A percentile compares a stretch with the other conserved stretches of the same genome.
phyloP scores from a whole-genome alignment of 1,140 invertebrate genomes.

The Diploscapter pachys region DNA sequence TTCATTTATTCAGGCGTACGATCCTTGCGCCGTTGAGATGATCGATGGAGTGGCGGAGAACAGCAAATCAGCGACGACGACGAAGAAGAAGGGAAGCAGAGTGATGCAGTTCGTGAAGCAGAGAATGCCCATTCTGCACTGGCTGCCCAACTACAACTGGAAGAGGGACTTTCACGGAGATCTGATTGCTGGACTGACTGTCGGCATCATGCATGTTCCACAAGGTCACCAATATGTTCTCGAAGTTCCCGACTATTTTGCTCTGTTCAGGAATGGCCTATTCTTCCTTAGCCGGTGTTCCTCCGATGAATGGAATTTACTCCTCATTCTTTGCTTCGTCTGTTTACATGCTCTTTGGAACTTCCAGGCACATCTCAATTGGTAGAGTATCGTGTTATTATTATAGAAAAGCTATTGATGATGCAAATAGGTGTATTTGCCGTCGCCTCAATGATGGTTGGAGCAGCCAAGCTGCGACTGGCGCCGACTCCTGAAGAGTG shows the following conservation, averaged over 20 bases:
- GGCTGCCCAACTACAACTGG: conserved; percentile 45
- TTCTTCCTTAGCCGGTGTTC: conserved; percentile 57
- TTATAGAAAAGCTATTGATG: not conserved
- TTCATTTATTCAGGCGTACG: no score
- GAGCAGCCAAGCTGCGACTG: conserved; percentile 33
- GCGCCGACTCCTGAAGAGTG: conserved; percentile 3
- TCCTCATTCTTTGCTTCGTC: conserved; percentile 60
- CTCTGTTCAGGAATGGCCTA: conserved; percentile 55
- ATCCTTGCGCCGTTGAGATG: no score
- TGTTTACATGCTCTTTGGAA: conserved; percentile 60
- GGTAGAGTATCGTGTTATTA: conserved; percentile 25
- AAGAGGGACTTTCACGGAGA: conserved; percentile 46
- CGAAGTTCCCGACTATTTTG: not conserved
- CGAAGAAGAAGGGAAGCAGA: no score
- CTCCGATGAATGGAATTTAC: conserved; percentile 60
- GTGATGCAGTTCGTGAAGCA: no score
- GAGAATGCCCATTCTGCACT: conserved; percentile 43
- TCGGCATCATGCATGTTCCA: conserved; percentile 40
- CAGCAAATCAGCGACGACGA: no score
- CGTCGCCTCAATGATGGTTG: conserved; percentile 57
- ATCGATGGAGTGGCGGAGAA: no score
- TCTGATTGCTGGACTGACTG: conserved; percentile 48
- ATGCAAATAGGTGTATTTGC: conserved; percentile 51
- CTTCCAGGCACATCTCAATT: conserved; percentile 59
- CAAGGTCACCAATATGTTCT: conserved; percentile 21